Conservation (phyloP, 2,113 vertebrate species). For the Lophius piscatorius region DNA sequence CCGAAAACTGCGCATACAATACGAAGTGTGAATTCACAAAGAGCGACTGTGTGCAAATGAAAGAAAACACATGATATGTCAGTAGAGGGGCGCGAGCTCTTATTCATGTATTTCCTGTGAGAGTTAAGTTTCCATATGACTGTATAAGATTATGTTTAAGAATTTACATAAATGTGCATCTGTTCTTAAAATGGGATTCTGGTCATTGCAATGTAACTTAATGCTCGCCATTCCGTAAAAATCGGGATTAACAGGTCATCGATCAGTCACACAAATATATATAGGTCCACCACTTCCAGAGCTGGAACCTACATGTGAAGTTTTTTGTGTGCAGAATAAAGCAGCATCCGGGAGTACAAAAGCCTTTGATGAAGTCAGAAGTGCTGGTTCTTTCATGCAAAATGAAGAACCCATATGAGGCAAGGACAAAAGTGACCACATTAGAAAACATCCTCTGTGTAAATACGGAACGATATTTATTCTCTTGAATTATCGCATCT, state of each 20-base stretch:
- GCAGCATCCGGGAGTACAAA: too few relatives aligned
- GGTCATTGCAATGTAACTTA: too few relatives aligned
- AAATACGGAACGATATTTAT: too few relatives aligned
- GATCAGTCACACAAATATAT: neutral
- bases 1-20: neutral
- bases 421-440: too few relatives aligned
- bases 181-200: neutral
- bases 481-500: too few relatives aligned
- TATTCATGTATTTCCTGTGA: neutral
- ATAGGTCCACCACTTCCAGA: neutral
- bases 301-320: neutral
- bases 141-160: too few relatives aligned
- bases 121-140: too few relatives aligned
- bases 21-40: conserved; percentile 8
- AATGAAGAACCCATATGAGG: too few relatives aligned
- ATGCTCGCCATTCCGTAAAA: neutral
- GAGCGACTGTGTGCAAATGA: conserved; percentile 60
- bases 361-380: neutral
- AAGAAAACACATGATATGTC: neutral
- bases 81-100: neutral
- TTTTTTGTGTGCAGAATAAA: neutral
- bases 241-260: neutral
- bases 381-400: neutral
- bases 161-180: neutral
- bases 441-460: too few relatives aligned